phyloP scores from a whole-genome alignment of 1,140 invertebrate species.

The Drosophila ironensis region DNA sequence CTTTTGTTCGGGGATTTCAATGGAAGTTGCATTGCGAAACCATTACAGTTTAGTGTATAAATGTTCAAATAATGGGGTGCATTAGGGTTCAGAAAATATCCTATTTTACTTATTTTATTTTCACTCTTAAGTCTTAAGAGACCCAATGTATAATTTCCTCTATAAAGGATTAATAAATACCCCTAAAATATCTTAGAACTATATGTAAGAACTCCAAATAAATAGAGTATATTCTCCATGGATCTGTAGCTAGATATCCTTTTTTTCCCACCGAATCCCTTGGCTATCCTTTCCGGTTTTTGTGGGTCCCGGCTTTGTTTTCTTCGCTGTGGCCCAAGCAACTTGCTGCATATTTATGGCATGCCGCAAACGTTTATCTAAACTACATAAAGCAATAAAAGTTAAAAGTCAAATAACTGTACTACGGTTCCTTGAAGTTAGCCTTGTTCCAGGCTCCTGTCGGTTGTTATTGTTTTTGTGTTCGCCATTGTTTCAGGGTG shows the following conservation, averaged over 20 bases:
- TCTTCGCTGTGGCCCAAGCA: conserved; percentile 23
- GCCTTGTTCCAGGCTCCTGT: conserved; percentile 34
- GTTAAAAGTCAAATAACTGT: conserved; percentile 79
- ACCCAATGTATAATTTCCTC: no score
- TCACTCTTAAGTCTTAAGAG: no score
- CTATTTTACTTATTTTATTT: no score
- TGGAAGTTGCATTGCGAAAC: no score
- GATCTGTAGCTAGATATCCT: background rate
- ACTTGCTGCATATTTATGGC: conserved; percentile 71
- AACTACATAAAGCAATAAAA: conserved; percentile 80
- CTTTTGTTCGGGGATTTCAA: background rate
- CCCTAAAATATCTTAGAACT: no score
- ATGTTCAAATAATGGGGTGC: no score
- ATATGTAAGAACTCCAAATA: no score
- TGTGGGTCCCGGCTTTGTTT: conserved; percentile 9
- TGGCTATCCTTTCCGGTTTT: conserved; percentile 9
- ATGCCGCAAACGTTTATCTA: conserved; percentile 80
- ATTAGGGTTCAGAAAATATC: no score
- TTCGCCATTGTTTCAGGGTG: conserved; percentile 27
- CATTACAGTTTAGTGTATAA: no score
- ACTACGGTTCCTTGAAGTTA: conserved; percentile 48
- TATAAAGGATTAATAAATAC: no score
- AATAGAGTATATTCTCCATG: no score
- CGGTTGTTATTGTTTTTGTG: conserved; percentile 46
- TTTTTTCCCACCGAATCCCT: conserved; percentile 37